Evolutionary conservation across 2,888 invertebrate genomes (phyloP), one percentile per base, ranked within the genome.

Genomic region (Gymnoscelis rufifasciata): DNA sequence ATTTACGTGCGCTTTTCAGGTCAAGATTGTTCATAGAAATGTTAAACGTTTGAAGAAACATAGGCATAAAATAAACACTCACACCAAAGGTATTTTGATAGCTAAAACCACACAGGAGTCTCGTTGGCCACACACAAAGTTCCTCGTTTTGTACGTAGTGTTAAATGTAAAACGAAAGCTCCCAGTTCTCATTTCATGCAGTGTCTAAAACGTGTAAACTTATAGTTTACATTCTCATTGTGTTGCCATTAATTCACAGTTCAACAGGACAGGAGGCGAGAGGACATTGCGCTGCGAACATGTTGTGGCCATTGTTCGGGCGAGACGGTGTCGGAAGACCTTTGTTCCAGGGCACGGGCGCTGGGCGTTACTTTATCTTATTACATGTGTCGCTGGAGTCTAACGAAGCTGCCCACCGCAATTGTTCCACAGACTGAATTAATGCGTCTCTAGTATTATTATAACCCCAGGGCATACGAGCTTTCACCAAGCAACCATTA

Each of bases 291-390:
- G 56, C 59, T 37, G 51, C 35, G 61, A 63, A 57, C 64, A 66
- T 60, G 68, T 66, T 60, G 64, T 62, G 54, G 70, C 64, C 61
- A 78, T 80, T 79, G 79, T 80, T 74, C 64, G 56, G 61, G 62
- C 66, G 62, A 59, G 58, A 51, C 62, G 66, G 60, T 59, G 73
- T 72, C 79, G 78, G 75, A 74, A 74, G 72, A 76, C 71, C 83
- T 81, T 83, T 84, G 82, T 84, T 79, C 74, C 64, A 65, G 74
- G 72, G 71, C 73, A 72, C 66, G 66, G 53, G 52, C 57, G 60
- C 57, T 64, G 66, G 64, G 65, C 62, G 69, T 75, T 73, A 81
- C 75, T 82, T 78, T 81, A 83, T 83, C 79, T 78, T 75, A 80
- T 82, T 80, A 81, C 78, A 83, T 72, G 71, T 79, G 76, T 78